Base-by-base conservation (phyloP, 2,797 vertebrate genomes). In the Molossus molossus region DNA sequence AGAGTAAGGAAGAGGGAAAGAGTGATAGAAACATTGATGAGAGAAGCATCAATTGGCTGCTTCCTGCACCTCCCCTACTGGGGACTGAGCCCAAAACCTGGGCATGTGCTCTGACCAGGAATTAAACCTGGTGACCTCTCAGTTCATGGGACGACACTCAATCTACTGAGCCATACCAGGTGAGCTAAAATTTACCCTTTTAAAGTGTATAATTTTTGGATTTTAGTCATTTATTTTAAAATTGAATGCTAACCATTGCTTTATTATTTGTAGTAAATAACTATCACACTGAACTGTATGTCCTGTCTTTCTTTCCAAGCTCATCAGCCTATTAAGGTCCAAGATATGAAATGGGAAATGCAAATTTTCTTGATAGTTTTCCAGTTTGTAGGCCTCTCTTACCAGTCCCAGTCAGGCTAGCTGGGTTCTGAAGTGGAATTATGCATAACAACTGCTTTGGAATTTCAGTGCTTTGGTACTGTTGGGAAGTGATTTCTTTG, bases 381-480 rank as follows among this genome's bases (percentile, higher is more conserved):
- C 65, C 14, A 33, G 60, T 58, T 33, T 53, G 27, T 55, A 79
- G 94, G 18, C 84, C 45, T 93, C 76, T 91, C 65, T 55, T 90
- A 64, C 75, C 12, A 76, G 73, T 76, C 21, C 6, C 25, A 77
- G 55, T 72, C 3, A 0, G 70, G 72, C 80, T 62, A 17, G 48
- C 33, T 91, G 85, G 65, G 76, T 96, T 96, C 95, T 91, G 82
- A 96, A 67, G 77, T 77, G 90, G 96, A 98, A 95, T 87, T 89
- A n/a, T 53, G n/a, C 69, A 17, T 87, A 94, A 96, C 96, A 98
- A 96, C 95, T 95, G 97, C 90, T 95, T 97, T 97, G 95, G 97
- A 97, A 97, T 89, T 88, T 94, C 55, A 69, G 86, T 80, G 88
- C 86, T 96, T 92, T 96, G 57, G 79, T 96, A 76, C 94, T 93